Percentiles rank a stretch among this genome's conserved stretches.
Conservation (phyloP, 2,888 invertebrate genomes). For the Dynastes grantii region DNA sequence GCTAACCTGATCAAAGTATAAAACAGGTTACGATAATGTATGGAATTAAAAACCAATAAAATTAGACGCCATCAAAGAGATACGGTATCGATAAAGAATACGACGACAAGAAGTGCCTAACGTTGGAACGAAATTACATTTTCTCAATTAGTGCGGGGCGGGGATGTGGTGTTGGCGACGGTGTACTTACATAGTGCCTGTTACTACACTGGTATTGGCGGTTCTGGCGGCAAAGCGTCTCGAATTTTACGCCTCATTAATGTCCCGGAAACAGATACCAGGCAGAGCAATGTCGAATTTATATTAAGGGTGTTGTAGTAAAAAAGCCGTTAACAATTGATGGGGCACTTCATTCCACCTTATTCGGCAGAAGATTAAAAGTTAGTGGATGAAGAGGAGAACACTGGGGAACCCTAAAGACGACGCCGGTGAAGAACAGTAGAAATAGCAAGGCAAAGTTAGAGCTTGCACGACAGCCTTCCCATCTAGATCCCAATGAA, state of each 20-base stretch:
- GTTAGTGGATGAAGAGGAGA: constrained; percentile 50
- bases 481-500: no score
- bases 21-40: constrained; percentile 4
- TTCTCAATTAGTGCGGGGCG: constrained; percentile 48
- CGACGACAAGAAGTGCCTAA: not conserved
- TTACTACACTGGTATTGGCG: constrained; percentile 13
- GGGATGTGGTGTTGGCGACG: constrained; percentile 2
- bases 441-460: not conserved
- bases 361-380: constrained; percentile 58
- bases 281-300: constrained; percentile 47
- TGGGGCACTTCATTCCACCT: constrained; percentile 58
- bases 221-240: constrained; percentile 45
- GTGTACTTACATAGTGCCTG: constrained; percentile 16
- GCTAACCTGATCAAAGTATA: not conserved
- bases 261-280: constrained; percentile 51
- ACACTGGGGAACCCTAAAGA: constrained; percentile 2
- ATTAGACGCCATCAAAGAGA: constrained; percentile 6
- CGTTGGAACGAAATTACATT: constrained; percentile 42
- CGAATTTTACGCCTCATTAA: constrained; percentile 53
- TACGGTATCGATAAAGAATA: constrained; percentile 23
- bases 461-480: not conserved
- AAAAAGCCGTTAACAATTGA: constrained; percentile 60
- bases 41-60: constrained; percentile 13
- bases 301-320: constrained; percentile 48
- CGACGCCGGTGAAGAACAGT: not conserved